Percentiles rank a stretch among this genome's conserved stretches.
phyloP scores from a whole-genome alignment of 2,888 invertebrate genomes.

The Chymomyza fuscimana region DNA sequence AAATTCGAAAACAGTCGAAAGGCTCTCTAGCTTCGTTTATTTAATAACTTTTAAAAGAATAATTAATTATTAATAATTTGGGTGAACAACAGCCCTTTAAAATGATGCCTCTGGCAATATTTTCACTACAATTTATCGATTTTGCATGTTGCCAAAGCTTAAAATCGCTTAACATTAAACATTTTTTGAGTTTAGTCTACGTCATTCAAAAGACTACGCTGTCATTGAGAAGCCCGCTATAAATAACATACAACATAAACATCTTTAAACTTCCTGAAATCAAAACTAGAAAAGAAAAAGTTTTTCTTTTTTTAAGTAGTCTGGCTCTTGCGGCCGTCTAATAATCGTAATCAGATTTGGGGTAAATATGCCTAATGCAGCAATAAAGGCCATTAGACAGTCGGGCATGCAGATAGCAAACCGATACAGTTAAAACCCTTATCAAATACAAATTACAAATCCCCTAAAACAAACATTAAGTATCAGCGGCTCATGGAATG shows the following conservation, averaged over 20 bases:
- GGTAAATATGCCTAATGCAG: conserved; percentile 55
- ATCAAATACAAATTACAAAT: conserved; percentile 73
- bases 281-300: conserved; percentile 1
- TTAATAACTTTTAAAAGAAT: too few species aligned
- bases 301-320: conserved; percentile 8
- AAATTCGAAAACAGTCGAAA: too few species aligned
- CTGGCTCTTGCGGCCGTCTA: conserved; percentile 15
- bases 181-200: neutral
- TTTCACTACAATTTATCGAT: too few species aligned
- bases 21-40: too few species aligned
- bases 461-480: conserved; percentile 37
- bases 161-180: too few species aligned
- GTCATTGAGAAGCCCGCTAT: neutral
- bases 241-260: neutral
- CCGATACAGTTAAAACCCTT: conserved; percentile 49
- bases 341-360: conserved; percentile 52
- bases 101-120: too few species aligned
- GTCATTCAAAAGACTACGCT: neutral
- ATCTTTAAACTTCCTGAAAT: neutral
- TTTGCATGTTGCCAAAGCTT: too few species aligned
- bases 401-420: conserved; percentile 32
- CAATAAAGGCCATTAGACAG: conserved; percentile 50
- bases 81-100: too few species aligned
- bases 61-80: too few species aligned
- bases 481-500: neutral